Percentiles rank a stretch among this genome's conserved stretches.
Evolutionary conservation across 2,888 invertebrate genomes (phyloP).

Genomic region (Bunonema sp.): DNA sequence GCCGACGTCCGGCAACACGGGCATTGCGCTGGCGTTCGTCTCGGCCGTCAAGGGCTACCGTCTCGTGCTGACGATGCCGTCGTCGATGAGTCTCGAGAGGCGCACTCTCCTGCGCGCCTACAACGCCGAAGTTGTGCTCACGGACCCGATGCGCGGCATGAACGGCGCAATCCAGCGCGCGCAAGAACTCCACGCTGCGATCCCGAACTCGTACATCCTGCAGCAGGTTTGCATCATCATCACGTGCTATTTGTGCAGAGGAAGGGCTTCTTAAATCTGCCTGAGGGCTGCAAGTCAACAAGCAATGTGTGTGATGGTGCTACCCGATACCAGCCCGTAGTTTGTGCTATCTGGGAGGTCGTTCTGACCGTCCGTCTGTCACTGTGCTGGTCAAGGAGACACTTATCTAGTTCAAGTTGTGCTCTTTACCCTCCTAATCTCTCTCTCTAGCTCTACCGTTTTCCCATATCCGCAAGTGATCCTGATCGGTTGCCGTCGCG

Average conservation of each 20-base stretch:
- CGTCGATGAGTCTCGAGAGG: constrained; percentile 39
- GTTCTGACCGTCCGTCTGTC: too few species aligned
- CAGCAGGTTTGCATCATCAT: too few species aligned
- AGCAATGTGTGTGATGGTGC: background rate
- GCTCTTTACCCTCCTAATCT: too few species aligned
- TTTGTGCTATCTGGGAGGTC: too few species aligned
- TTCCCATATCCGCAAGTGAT: too few species aligned
- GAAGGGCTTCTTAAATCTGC: background rate
- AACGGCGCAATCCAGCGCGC: constrained; percentile 35
- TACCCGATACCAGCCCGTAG: too few species aligned
- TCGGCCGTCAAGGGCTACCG: constrained; percentile 36
- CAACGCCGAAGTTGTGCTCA: constrained; percentile 40
- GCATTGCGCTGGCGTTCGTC: constrained; percentile 42
- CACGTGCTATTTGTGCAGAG: too few species aligned
- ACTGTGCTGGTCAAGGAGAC: too few species aligned
- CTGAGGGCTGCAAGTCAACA: background rate
- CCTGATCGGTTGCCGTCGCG: too few species aligned
- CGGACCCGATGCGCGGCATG: constrained; percentile 35
- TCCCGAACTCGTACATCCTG: constrained; percentile 30
- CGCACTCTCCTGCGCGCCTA: constrained; percentile 36
- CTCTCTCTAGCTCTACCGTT: too few species aligned
- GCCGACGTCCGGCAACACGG: constrained; percentile 41
- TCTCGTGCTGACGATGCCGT: constrained; percentile 40
- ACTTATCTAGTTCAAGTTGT: too few species aligned
- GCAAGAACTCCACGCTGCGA: constrained; percentile 20